Evolutionary conservation across 2,888 invertebrate genomes (phyloP), one percentile per base, ranked within the genome.

Genomic region (Cephonodes hylas): DNA sequence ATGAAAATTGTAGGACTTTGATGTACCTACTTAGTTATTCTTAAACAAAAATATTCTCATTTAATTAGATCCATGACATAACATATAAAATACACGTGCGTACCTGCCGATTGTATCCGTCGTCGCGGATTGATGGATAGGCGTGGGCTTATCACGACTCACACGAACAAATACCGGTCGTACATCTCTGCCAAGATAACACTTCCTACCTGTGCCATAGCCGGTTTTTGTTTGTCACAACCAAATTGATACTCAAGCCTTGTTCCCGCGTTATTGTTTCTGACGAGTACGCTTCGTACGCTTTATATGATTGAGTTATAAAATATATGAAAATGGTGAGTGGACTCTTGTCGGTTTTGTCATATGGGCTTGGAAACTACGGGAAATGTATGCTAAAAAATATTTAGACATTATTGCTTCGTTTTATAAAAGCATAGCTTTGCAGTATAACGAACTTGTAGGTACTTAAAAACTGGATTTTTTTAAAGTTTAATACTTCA

Each of bases 101-200:
- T 75, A 76, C 75, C 77, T 76, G 38, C 38, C 38, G 38, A 80
- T 82, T 79, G 76, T 71, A 65, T 75, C 73, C 82, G 85, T 84
- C 83, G 77, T 71, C 81, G 69, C 67, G 77, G 80, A 85, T 85
- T 86, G 88, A 88, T 88, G 83, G 85, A 86, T 87, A 77, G 68
- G 74, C 65, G 64, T 10, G 64, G 66, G 73, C 53, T 53, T 42
- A 58, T 38, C 58, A 58, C 13, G 10, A 75, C 71, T 74, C 79
- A 85, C 84, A 83, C 77, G 76, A 81, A 89, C 86, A 85, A 87
- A 86, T 86, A 84, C 83, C 80, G 83, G 85, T 83, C 86, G 88
- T 90, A 89, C 80, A 78, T 90, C 90, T 87, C 86, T 89, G 89
- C 87, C 89, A 87, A 86, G 89, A 89, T 90, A 88, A 85, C 87